A percentile compares a stretch with the other conserved stretches of the same genome.
These are phyloP conservation scores for Coturnix japonica DNA, from an alignment of 2,113 vertebrate species.

Conservation along the genomic window DNA sequence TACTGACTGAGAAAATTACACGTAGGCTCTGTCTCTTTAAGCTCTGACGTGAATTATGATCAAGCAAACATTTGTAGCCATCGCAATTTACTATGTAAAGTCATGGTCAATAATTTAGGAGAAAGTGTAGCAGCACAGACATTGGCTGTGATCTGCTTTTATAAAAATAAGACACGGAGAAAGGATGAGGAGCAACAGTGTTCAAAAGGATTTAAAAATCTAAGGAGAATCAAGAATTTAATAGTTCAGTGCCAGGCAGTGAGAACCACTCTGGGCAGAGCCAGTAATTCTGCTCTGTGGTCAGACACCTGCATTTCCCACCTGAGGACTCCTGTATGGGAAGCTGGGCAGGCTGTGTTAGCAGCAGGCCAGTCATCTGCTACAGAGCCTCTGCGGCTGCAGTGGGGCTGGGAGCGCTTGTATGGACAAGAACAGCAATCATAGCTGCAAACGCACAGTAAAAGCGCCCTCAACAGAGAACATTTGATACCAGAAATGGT, in stretches of 20 bases:
- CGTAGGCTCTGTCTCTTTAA: constrained; percentile 58
- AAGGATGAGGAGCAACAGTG: not conserved
- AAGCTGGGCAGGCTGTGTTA: not conserved
- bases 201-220: not conserved
- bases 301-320: not conserved
- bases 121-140: constrained; percentile 44
- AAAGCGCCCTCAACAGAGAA: not conserved
- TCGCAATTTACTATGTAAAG: constrained; percentile 61
- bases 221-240: not conserved
- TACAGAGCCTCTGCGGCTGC: not conserved
- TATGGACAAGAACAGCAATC: not conserved
- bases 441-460: not conserved
- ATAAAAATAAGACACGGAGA: constrained; percentile 16
- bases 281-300: not conserved
- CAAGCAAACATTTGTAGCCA: constrained; percentile 59
- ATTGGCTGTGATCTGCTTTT: constrained; percentile 30
- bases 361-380: not conserved
- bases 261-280: not conserved
- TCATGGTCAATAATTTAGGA: constrained; percentile 63
- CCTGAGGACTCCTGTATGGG: fast-evolving
- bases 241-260: not conserved
- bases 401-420: fast-evolving
- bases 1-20: constrained; percentile 53
- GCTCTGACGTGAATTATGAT: constrained; percentile 56
- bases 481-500: not conserved